Conservation (phyloP, 2,888 invertebrate genomes). For the Megamerina dolium region DNA sequence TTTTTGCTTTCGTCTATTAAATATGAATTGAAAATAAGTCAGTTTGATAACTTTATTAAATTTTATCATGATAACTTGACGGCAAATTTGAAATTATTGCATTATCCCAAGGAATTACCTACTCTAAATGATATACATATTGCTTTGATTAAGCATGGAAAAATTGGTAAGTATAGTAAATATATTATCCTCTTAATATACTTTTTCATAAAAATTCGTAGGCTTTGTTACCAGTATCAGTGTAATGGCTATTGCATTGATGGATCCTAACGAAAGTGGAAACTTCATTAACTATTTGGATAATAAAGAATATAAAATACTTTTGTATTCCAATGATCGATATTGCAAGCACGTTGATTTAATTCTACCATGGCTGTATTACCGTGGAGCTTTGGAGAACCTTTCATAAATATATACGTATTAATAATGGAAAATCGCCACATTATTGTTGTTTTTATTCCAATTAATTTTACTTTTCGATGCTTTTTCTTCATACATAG, state of each 20-base stretch:
- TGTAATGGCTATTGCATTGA: constrained; percentile 30
- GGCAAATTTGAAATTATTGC: constrained; percentile 25
- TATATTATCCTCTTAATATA: background rate
- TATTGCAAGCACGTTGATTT: constrained; percentile 34
- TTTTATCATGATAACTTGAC: constrained; percentile 32
- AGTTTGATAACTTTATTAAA: constrained; percentile 34
- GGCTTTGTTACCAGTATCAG: constrained; percentile 27
- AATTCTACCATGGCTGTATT: constrained; percentile 39
- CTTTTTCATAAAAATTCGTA: constrained; percentile 8
- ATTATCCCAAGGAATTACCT: constrained; percentile 29
- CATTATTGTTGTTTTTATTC: too few relatives aligned
- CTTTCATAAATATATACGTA: too few relatives aligned
- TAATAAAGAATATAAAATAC: constrained; percentile 30
- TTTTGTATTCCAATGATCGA: constrained; percentile 30
- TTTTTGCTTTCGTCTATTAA: constrained; percentile 31
- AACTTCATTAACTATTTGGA: constrained; percentile 31
- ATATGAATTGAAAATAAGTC: constrained; percentile 25
- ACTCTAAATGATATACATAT: constrained; percentile 34
- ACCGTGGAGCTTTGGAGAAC: constrained; percentile 33
- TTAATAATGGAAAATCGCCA: too few relatives aligned
- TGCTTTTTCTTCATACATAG: too few relatives aligned
- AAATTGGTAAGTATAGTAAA: constrained; percentile 29
- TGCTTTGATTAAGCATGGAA: constrained; percentile 28
- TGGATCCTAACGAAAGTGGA: constrained; percentile 33
- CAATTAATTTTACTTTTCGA: too few relatives aligned